Evolutionary conservation across 92 coral and sea anemone genomes (phyloP).

Genomic region (Phenganax stokvisi): DNA sequence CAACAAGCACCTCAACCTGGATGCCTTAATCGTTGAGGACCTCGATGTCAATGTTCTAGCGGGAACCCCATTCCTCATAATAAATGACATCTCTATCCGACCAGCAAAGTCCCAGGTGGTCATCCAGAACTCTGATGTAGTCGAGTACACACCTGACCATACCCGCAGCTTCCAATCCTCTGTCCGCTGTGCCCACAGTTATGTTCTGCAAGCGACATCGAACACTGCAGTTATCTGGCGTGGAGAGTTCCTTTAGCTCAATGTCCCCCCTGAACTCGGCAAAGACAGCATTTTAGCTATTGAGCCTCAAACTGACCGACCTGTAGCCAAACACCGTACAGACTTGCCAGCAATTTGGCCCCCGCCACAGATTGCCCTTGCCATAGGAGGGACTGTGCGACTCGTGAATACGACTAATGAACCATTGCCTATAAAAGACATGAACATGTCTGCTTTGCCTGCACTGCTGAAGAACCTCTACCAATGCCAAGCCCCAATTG

Average conservation of each 20-base stretch:
- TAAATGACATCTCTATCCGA: conserved; percentile 26
- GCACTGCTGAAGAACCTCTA: background rate
- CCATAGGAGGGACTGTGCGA: conserved; percentile 22
- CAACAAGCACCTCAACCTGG: conserved; percentile 5
- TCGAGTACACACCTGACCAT: too few relatives aligned
- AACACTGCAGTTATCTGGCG: conserved; percentile 30
- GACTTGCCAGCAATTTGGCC: too few relatives aligned
- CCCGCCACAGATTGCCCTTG: conserved; percentile 11
- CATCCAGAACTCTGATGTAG: background rate
- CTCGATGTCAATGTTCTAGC: conserved; percentile 30
- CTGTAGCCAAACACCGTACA: too few relatives aligned
- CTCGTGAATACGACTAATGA: conserved; percentile 25
- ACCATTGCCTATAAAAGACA: conserved; percentile 25
- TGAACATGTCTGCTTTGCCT: conserved; percentile 31
- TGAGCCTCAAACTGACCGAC: background rate
- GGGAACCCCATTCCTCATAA: conserved; percentile 37
- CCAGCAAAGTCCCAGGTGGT: conserved; percentile 33
- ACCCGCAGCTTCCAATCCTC: too few relatives aligned
- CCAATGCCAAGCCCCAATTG: background rate
- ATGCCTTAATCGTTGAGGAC: conserved; percentile 33
- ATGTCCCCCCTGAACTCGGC: conserved; percentile 18
- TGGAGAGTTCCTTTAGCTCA: conserved; percentile 35
- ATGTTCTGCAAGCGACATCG: background rate
- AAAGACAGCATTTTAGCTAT: background rate
- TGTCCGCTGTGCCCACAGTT: conserved; percentile 33